Percentiles rank a stretch among this genome's conserved stretches.
Evolutionary conservation across 2,113 vertebrate species (phyloP).

Genomic region (Pimephales promelas): DNA sequence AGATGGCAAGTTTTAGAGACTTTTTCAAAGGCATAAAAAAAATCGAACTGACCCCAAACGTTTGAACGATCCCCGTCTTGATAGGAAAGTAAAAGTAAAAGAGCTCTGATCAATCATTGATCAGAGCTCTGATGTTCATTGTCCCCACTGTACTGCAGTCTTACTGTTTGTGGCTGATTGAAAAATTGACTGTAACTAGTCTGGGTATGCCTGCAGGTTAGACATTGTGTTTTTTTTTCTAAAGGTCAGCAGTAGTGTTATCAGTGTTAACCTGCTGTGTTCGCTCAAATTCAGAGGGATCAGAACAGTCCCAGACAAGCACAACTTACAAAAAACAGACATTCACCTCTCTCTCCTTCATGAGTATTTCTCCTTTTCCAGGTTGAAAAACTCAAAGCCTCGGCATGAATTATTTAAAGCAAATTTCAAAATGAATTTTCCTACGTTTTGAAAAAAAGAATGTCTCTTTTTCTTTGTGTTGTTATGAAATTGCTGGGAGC

Average conservation of each 20-base stretch:
- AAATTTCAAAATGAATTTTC: slow-evolving; percentile 67
- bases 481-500: slow-evolving; percentile 61
- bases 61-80: no score
- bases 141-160: not conserved
- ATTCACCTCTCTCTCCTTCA: slow-evolving; percentile 30
- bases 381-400: slow-evolving; percentile 67
- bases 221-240: slow-evolving; percentile 22
- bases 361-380: slow-evolving; percentile 62
- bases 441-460: slow-evolving; percentile 67
- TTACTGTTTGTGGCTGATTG: not conserved
- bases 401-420: slow-evolving; percentile 73
- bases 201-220: not conserved
- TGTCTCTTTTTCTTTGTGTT: slow-evolving; percentile 61
- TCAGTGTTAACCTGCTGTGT: slow-evolving; percentile 11
- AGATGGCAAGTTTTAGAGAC: no score
- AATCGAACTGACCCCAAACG: no score
- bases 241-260: not conserved
- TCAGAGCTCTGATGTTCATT: not conserved
- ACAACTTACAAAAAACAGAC: slow-evolving; percentile 51
- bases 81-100: not conserved
- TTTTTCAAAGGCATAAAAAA: no score
- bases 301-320: not conserved
- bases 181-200: not conserved
- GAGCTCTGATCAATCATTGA: no score
- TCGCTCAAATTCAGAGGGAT: slow-evolving; percentile 16